phyloP scores from a whole-genome alignment of 2,797 vertebrate genomes.

The Sus cebifrons region DNA sequence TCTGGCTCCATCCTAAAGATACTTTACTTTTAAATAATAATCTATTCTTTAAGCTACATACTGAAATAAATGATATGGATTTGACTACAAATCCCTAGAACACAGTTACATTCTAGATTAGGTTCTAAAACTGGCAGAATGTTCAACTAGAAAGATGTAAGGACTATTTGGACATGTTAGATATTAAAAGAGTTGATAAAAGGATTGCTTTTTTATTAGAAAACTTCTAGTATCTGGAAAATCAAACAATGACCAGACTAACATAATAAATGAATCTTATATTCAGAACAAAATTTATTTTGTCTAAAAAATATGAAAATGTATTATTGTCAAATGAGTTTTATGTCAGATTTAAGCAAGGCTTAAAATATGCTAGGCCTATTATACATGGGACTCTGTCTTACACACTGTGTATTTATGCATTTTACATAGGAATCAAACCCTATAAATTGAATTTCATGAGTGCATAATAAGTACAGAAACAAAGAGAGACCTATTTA shows the following conservation, averaged over 20 bases:
- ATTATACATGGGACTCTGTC: neutral
- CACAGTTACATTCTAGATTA: conserved; percentile 9
- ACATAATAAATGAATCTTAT: conserved; percentile 25
- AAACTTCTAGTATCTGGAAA: conserved; percentile 56
- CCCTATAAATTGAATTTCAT: conserved; percentile 59
- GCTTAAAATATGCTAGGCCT: conserved; percentile 34
- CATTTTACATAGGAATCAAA: conserved; percentile 59
- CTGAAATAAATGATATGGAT: conserved; percentile 27
- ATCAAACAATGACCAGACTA: conserved; percentile 67
- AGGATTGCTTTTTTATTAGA: conserved; percentile 1
- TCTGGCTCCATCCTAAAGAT: conserved; percentile 50
- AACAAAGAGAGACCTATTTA: conserved; percentile 68
- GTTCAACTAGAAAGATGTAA: conserved; percentile 17
- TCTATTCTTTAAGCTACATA: conserved; percentile 11
- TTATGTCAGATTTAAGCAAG: conserved; percentile 61
- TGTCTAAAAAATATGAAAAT: conserved; percentile 65
- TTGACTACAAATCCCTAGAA: conserved; percentile 16
- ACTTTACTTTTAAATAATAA: conserved; percentile 34
- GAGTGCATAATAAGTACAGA: neutral
- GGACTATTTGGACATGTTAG: neutral
- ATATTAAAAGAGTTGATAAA: conserved; percentile 43
- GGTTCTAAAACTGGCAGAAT: conserved; percentile 27
- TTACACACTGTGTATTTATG: neutral
- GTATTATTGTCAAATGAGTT: conserved; percentile 27
- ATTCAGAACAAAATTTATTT: conserved; percentile 62